phyloP scores from a whole-genome alignment of 2,888 invertebrate species.

The Frankliniella fusca region DNA sequence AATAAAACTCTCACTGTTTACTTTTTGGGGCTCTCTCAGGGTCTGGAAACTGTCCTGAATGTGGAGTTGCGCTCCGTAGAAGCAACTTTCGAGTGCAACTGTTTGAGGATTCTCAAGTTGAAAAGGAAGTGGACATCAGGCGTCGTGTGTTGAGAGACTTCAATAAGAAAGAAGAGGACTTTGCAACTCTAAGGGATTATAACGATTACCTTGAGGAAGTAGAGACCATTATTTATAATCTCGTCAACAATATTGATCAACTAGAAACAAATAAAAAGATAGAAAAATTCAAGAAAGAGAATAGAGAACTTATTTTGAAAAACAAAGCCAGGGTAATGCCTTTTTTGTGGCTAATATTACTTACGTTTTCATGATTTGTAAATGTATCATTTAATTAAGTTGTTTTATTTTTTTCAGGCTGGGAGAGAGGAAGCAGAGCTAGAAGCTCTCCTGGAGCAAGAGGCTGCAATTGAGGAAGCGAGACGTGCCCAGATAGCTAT shows the following conservation, averaged over 20 bases:
- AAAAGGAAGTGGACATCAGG: constrained; percentile 95
- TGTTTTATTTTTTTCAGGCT: constrained; percentile 43
- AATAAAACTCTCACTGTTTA: constrained; percentile 23
- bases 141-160: constrained; percentile 83
- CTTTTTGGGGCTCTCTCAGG: constrained; percentile 52
- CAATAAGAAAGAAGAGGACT: constrained; percentile 94
- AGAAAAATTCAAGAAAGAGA: constrained; percentile 86
- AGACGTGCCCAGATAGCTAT: constrained; percentile 66
- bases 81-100: constrained; percentile 90
- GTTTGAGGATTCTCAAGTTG: constrained; percentile 93
- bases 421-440: constrained; percentile 77
- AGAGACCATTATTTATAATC: constrained; percentile 85
- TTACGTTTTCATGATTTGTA: not conserved
- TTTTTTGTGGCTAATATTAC: not conserved
- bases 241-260: constrained; percentile 83
- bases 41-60: constrained; percentile 92
- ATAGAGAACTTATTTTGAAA: constrained; percentile 76
- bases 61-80: constrained; percentile 79
- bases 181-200: constrained; percentile 73
- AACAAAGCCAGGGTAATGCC: constrained; percentile 56
- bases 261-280: constrained; percentile 84
- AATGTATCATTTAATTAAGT: constrained; percentile 42
- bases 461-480: constrained; percentile 70
- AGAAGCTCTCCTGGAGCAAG: constrained; percentile 77
- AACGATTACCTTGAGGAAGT: constrained; percentile 96